Evolutionary conservation across 2,113 vertebrate genomes (phyloP).

Genomic region (Urocynchramus pylzowi): DNA sequence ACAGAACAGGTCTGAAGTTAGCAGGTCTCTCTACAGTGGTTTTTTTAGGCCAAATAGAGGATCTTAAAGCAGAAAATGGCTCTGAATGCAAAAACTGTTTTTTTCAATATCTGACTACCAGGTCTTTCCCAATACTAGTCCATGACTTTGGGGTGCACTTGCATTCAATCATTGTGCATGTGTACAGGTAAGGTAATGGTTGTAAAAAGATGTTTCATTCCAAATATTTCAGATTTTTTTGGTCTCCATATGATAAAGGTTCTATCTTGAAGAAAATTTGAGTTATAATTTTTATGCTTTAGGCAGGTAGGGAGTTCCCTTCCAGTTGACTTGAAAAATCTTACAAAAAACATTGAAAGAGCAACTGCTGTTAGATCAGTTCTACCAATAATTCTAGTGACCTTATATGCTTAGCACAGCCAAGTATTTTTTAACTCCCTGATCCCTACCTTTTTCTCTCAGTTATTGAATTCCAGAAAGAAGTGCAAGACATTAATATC

Average conservation of each 20-base stretch:
- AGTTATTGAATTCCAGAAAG: constrained; percentile 35
- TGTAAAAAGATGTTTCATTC: background rate
- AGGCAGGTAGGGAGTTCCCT: background rate
- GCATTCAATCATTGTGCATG: background rate
- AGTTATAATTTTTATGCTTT: background rate
- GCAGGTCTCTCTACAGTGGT: background rate
- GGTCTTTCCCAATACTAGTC: background rate
- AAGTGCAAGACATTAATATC: constrained; percentile 39
- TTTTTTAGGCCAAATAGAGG: background rate
- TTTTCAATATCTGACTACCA: background rate
- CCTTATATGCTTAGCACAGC: background rate
- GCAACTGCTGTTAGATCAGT: background rate
- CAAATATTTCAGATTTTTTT: background rate
- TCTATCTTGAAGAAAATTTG: background rate
- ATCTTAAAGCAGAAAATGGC: background rate
- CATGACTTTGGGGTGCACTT: background rate
- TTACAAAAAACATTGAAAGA: background rate
- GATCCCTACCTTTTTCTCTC: background rate
- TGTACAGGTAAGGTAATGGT: background rate
- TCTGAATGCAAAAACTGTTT: background rate
- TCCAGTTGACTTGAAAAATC: background rate
- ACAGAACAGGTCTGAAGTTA: background rate
- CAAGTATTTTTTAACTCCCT: background rate
- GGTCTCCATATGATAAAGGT: background rate
- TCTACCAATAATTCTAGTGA: background rate